Percentiles rank a stretch among this genome's conserved stretches.
phyloP scores from a whole-genome alignment of 2,797 vertebrate species.

The Sebastes nivosus region DNA sequence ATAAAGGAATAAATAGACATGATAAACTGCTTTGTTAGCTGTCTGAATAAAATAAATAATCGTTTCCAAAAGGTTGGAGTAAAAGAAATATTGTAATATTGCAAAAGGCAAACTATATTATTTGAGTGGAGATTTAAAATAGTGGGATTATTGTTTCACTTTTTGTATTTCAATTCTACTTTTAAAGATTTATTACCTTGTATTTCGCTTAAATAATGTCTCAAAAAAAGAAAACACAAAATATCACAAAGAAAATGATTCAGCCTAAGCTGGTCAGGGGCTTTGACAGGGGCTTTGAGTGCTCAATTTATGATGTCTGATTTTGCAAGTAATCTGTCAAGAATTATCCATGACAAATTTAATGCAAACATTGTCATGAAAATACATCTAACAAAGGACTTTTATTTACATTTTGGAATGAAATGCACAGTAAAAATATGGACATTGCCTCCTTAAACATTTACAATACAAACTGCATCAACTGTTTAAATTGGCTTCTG shows the following conservation, averaged over 20 bases:
- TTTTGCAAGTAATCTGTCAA: neutral
- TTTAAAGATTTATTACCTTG: neutral
- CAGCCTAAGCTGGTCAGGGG: neutral
- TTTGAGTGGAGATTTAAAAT: neutral
- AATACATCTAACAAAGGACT: neutral
- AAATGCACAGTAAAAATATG: neutral
- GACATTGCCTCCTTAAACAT: neutral
- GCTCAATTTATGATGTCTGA: neutral
- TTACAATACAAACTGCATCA: neutral
- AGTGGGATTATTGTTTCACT: neutral
- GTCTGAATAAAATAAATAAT: neutral
- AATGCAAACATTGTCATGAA: neutral
- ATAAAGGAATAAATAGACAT: no score
- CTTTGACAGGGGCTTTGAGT: neutral
- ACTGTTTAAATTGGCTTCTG: neutral
- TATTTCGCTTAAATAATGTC: neutral
- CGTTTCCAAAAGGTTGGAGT: neutral
- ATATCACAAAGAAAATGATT: neutral
- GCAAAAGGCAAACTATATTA: neutral
- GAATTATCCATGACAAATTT: neutral
- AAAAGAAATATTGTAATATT: neutral
- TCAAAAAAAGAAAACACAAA: neutral
- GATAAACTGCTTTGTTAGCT: neutral
- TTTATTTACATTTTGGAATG: neutral
- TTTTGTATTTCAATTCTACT: neutral